These are phyloP conservation scores for Yponomeuta malinellus DNA, from an alignment of 2,888 invertebrate species.

Conservation along the genomic window DNA sequence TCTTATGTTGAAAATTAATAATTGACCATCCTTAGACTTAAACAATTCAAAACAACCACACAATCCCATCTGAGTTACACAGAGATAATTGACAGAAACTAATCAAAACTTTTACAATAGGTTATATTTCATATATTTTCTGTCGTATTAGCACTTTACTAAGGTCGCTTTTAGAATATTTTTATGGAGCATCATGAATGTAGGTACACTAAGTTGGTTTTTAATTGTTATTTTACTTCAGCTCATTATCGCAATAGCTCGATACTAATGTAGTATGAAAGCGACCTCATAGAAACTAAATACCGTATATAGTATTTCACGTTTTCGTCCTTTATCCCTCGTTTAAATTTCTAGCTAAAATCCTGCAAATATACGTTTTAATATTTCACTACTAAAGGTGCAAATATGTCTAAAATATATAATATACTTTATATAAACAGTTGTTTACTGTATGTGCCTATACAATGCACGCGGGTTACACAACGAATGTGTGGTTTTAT, in stretches of 20 bases:
- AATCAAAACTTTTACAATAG: slow-evolving; percentile 58
- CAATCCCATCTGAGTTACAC: slow-evolving; percentile 36
- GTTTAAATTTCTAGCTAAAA: slow-evolving; percentile 49
- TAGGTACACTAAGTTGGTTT: no score
- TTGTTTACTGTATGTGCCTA: slow-evolving; percentile 66
- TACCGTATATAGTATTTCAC: slow-evolving; percentile 24
- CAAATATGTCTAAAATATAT: slow-evolving; percentile 75
- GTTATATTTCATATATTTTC: slow-evolving; percentile 24
- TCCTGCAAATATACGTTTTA: slow-evolving; percentile 68
- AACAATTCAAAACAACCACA: slow-evolving; percentile 68
- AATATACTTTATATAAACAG: slow-evolving; percentile 60
- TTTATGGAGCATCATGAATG: neutral
- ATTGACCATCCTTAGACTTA: slow-evolving; percentile 73
- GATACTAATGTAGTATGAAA: neutral
- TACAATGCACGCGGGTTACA: slow-evolving; percentile 68
- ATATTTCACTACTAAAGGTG: slow-evolving; percentile 71
- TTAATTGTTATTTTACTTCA: neutral
- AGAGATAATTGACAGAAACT: slow-evolving; percentile 69
- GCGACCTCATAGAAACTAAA: slow-evolving; percentile 39
- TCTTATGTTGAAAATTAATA: slow-evolving; percentile 50
- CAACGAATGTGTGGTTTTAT: slow-evolving; percentile 43
- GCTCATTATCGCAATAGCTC: neutral
- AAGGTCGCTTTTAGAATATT: neutral
- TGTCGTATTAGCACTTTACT: slow-evolving; percentile 31
- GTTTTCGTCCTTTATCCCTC: slow-evolving; percentile 12